A percentile compares a stretch with the other conserved stretches of the same genome.
Evolutionary conservation across 2,113 vertebrate genomes (phyloP).

Genomic region (Actenoides hombroni): DNA sequence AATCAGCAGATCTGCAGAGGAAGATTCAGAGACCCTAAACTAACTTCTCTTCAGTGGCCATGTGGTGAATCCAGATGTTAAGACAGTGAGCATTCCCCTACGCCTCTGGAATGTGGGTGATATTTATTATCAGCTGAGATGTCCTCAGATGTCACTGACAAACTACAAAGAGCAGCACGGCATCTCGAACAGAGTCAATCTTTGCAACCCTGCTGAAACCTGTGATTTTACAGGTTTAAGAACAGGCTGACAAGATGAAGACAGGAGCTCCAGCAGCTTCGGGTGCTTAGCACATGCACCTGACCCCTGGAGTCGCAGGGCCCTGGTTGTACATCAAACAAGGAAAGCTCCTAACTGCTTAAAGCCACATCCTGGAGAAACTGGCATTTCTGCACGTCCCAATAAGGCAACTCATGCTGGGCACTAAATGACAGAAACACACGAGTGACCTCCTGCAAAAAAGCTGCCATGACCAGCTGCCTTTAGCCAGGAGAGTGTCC

Average conservation of each 20-base stretch:
- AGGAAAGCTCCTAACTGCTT: background rate
- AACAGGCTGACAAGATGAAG: background rate
- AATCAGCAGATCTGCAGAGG: background rate
- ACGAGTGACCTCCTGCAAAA: background rate
- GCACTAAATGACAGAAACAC: background rate
- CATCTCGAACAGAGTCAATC: background rate
- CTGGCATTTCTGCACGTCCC: background rate
- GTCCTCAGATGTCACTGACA: background rate
- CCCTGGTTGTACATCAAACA: rapidly evolving
- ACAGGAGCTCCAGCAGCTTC: background rate
- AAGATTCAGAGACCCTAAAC: background rate
- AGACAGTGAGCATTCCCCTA: background rate
- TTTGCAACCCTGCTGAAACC: background rate
- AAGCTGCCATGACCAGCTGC: background rate
- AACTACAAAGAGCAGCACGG: background rate
- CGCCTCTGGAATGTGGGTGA: background rate
- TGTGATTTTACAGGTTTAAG: background rate
- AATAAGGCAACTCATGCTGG: background rate
- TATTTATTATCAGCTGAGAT: background rate
- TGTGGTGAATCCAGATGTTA: background rate
- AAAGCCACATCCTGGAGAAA: background rate
- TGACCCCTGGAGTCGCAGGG: background rate
- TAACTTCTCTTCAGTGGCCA: background rate
- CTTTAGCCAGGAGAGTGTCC: background rate
- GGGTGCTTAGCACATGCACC: background rate